Percentiles rank a stretch among this genome's conserved stretches.
phyloP scores from a whole-genome alignment of 2,797 vertebrate genomes.

The Sebastes oblongus region DNA sequence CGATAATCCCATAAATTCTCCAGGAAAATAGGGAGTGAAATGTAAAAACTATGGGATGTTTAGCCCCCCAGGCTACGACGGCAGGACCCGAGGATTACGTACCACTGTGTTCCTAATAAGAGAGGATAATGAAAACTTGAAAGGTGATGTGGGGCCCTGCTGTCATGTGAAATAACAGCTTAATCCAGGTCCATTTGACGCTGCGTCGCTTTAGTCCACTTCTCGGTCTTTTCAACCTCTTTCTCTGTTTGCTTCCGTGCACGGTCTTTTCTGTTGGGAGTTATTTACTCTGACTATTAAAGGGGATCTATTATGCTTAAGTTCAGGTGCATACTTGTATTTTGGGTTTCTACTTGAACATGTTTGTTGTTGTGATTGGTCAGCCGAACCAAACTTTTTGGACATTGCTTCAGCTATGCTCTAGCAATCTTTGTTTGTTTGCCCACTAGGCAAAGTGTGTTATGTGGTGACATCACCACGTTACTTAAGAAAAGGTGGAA shows the following conservation, averaged over 20 bases:
- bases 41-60: constrained; percentile 66
- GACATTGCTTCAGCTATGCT: too few species aligned
- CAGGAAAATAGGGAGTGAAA: constrained; percentile 47
- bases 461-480: too few species aligned
- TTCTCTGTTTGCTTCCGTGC: background rate
- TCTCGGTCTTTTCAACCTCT: constrained; percentile 26
- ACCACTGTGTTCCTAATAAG: constrained; percentile 71
- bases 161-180: constrained; percentile 69
- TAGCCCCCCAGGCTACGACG: constrained; percentile 45
- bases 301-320: background rate
- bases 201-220: constrained; percentile 25
- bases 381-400: too few species aligned
- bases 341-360: too few species aligned
- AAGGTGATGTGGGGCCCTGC: constrained; percentile 46
- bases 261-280: background rate
- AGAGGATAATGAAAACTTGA: constrained; percentile 66
- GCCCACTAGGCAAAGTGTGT: too few species aligned
- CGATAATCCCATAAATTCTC: constrained; percentile 74
- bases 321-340: too few species aligned
- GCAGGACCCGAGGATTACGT: constrained; percentile 64
- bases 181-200: constrained; percentile 66
- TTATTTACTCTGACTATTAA: constrained; percentile 57
- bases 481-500: too few species aligned
- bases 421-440: too few species aligned
- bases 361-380: too few species aligned